Base-by-base conservation (phyloP, 2,113 vertebrate genomes). In the Ceyx margarethae region DNA sequence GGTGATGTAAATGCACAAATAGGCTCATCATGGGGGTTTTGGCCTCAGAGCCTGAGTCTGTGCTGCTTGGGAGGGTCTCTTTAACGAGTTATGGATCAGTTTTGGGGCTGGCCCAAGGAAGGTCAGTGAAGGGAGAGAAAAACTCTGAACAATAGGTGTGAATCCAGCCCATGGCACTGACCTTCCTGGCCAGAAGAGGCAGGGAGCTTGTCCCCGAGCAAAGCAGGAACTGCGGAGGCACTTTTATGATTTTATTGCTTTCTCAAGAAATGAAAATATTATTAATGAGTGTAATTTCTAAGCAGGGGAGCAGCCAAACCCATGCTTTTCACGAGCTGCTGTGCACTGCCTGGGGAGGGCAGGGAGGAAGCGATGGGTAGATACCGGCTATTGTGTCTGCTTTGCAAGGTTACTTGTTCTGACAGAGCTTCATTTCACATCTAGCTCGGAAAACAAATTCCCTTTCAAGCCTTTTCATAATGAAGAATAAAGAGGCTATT, bases 401-500 rank as follows among this genome's bases (percentile, higher is more conserved):
- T 92, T 96, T 93, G 95, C 97, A 97, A 97, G 96, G 97, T 97
- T 97, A 96, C 95, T 94, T 94, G 94, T 95, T 91, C 95, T 91
- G 91, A 94, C 88, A 85, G 86, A 89, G 87, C 82, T 92, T 93
- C 56, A 67, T 95, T 94, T 97, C 94, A 91, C 96, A 53, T 80
- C 87, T 87, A 69, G 90, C 85, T 54, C 6, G 28, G 94, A 84
- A 97, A 97, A 96, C 96, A 96, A 95, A 96, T 97, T 96, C 95
- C 81, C 95, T 96, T 96, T 95, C 96, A 78, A 23, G 84, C 90
- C 81, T 93, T 95, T 97, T 97, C 91, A 95, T 96, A 96, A 97
- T 95, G 95, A 97, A 97, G 97, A 97, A 97, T 95, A 97, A 97
- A 97, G 96, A 92, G 89, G 37, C 91, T 91, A 96, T 97, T 97